Percentiles rank a stretch among this genome's conserved stretches.
These are phyloP conservation scores for Oreochromis tanganicae DNA, from an alignment of 2,113 vertebrate genomes.

Conservation along the genomic window DNA sequence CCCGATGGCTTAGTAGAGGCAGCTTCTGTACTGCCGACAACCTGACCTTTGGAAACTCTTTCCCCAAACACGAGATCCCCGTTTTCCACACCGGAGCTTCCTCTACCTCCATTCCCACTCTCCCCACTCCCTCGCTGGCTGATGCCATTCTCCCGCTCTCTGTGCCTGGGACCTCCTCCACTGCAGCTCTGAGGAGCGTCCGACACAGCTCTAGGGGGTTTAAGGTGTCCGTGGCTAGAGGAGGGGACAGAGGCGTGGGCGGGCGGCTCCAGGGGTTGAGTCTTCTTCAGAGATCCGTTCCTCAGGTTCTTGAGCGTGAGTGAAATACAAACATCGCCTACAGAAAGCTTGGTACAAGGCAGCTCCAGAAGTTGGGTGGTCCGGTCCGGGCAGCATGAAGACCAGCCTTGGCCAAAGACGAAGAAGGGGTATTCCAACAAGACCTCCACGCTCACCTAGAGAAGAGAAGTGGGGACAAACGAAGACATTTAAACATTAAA, in stretches of 20 bases:
- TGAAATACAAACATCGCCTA: conserved; percentile 98
- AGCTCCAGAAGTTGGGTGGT: conserved; percentile 95
- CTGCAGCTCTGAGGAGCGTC: conserved; percentile 56
- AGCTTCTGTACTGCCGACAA: conserved; percentile 68
- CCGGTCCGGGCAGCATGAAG: conserved; percentile 95
- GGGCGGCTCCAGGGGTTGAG: conserved; percentile 76
- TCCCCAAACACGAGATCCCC: conserved; percentile 85
- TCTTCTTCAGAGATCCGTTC: conserved; percentile 95
- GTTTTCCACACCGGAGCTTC: conserved; percentile 78
- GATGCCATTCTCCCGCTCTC: conserved; percentile 90
- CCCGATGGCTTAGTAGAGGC: conserved; percentile 70
- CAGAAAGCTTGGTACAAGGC: conserved; percentile 94
- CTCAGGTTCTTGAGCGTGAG: conserved; percentile 95
- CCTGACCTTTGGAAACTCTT: conserved; percentile 69
- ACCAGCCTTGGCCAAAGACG: conserved; percentile 99
- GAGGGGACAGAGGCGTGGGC: conserved; percentile 50
- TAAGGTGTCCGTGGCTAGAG: conserved; percentile 76
- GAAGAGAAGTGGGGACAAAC: not conserved
- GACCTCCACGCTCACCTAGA: conserved; percentile 95
- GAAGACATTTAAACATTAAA: not conserved
- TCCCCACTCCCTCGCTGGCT: conserved; percentile 62
- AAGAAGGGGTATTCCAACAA: conserved; percentile 98
- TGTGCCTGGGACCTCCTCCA: conserved; percentile 69
- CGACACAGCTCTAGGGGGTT: conserved; percentile 76
- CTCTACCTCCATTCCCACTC: conserved; percentile 22